Percentiles rank a stretch among this genome's conserved stretches.
These are phyloP conservation scores for Petrocephalus microphthalmus DNA, from an alignment of 2,113 vertebrate genomes.

Conservation along the genomic window DNA sequence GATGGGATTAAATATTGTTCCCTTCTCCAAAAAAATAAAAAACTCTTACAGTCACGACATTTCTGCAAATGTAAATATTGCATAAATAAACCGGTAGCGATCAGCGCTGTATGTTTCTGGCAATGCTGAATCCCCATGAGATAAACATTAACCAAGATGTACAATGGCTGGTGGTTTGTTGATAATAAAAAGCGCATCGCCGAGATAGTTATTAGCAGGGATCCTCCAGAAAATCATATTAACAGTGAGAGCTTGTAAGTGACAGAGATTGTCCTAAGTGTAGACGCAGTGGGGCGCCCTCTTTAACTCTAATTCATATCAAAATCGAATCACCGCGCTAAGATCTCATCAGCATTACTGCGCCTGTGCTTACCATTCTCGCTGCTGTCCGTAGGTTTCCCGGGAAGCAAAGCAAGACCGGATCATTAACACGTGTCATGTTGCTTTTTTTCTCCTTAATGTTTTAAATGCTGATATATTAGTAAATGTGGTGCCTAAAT, in stretches of 20 bases:
- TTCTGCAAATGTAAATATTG: conserved; percentile 52
- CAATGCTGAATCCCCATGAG: conserved; percentile 60
- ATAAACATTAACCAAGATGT: conserved; percentile 71
- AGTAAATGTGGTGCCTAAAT: neutral
- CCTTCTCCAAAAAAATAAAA: neutral
- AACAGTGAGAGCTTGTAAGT: conserved; percentile 65
- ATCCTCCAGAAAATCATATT: conserved; percentile 61
- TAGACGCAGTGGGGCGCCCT: conserved; percentile 56
- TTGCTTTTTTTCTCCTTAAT: conserved; percentile 38
- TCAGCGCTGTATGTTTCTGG: conserved; percentile 44
- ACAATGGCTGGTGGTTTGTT: conserved; percentile 47
- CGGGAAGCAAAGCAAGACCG: conserved; percentile 36
- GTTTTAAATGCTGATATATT: conserved; percentile 34
- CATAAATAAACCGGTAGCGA: conserved; percentile 55
- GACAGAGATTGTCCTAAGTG: conserved; percentile 69
- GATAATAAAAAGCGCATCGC: conserved; percentile 62
- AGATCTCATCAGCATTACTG: conserved; percentile 68
- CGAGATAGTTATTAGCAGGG: conserved; percentile 62
- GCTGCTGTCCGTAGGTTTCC: conserved; percentile 50
- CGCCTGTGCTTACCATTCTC: conserved; percentile 45
- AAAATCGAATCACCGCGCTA: conserved; percentile 62
- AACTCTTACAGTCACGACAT: neutral
- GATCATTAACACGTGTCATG: conserved; percentile 44
- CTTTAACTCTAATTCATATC: conserved; percentile 69
- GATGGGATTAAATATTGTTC: neutral